Conservation (phyloP, 1,140 invertebrate genomes). For the Lepidurus apus region DNA sequence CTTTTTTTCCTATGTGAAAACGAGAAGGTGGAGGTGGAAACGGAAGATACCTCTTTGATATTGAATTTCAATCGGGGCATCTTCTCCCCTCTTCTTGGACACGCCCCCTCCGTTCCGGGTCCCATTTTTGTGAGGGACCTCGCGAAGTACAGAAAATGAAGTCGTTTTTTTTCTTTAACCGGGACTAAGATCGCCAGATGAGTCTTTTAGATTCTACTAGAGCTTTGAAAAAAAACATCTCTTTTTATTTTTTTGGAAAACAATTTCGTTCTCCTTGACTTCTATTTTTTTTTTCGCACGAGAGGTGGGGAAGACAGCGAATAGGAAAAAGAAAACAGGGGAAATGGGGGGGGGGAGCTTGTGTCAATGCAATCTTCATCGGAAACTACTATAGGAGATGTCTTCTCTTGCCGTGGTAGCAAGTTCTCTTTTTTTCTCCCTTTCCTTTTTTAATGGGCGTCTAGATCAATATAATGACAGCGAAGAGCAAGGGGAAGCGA, state of each 20-base stretch:
- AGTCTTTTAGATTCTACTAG: neutral
- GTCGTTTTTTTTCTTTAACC: neutral
- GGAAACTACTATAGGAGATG: neutral
- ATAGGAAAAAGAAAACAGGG: neutral
- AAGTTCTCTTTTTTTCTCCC: neutral
- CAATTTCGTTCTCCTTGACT: neutral
- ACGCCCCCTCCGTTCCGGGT: neutral
- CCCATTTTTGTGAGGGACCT: neutral
- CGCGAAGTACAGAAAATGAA: neutral
- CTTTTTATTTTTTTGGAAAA: neutral
- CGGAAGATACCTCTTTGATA: neutral
- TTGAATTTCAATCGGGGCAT: conserved; percentile 4
- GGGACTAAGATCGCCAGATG: neutral
- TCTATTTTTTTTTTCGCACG: neutral
- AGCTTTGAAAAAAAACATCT: neutral
- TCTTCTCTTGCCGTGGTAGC: neutral
- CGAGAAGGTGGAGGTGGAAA: neutral
- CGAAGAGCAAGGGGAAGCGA: neutral
- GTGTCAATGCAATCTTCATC: conserved; percentile 13
- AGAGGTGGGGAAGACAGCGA: neutral
- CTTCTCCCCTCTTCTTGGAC: neutral
- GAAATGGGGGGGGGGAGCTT: neutral
- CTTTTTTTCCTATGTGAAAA: neutral
- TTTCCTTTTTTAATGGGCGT: neutral
- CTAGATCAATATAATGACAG: conserved; percentile 19